Conservation (phyloP, 2,113 vertebrate species). For the Cynopterus brachyotis region DNA sequence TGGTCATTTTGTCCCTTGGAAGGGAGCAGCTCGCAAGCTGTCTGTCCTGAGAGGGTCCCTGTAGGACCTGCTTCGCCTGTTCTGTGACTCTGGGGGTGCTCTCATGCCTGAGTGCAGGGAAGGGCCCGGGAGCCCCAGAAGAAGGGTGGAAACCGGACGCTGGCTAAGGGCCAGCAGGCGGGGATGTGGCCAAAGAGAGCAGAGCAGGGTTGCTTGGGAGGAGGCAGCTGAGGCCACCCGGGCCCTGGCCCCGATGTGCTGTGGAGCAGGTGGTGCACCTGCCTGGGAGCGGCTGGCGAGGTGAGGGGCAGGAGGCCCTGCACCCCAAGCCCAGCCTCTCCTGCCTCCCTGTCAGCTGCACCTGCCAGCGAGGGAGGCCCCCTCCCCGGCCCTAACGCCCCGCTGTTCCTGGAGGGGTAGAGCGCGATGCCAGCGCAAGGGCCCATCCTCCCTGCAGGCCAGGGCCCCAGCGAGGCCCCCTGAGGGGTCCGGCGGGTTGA, state of each 20-base stretch:
- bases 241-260: too few species aligned
- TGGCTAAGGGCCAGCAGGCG: fast-evolving
- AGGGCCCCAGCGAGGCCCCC: background rate
- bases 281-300: background rate
- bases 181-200: background rate
- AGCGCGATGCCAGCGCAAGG: background rate
- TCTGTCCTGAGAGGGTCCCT: background rate
- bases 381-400: fast-evolving
- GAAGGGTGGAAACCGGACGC: fast-evolving
- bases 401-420: background rate
- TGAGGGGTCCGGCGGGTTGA: background rate
- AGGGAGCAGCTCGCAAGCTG: background rate
- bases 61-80: fast-evolving
- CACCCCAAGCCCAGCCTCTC: background rate
- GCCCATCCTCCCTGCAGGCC: background rate
- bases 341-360: background rate
- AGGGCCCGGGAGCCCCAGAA: background rate
- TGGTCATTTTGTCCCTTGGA: background rate
- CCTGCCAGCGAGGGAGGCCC: background rate
- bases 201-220: background rate
- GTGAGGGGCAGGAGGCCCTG: fast-evolving
- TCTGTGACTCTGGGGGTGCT: background rate
- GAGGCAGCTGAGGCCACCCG: too few species aligned
- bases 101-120: background rate
- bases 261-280: fast-evolving